Evolutionary conservation across 37 sponge, comb jelly and placozoan species (phyloP).

Genomic region (Petrosia ficiformis): DNA sequence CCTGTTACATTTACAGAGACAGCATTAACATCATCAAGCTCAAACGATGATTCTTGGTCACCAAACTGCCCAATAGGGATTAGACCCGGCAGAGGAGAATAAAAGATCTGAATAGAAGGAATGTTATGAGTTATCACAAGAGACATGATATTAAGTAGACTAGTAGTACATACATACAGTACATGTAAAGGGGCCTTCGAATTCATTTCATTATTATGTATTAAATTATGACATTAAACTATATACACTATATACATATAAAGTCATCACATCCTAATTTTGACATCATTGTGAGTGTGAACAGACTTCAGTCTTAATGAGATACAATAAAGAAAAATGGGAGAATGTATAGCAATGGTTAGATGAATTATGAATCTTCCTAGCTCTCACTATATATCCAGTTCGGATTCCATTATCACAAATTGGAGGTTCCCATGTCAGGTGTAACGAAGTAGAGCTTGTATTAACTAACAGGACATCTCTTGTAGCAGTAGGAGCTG

Average conservation of each 20-base stretch:
- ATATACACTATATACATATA: no score
- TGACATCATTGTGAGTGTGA: no score
- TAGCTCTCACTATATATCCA: not conserved
- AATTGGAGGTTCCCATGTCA: conserved; percentile 16
- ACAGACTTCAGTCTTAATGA: no score
- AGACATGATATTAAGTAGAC: not conserved
- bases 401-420: conserved; percentile 31
- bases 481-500: no score
- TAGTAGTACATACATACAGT: no score
- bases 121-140: not conserved
- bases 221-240: no score
- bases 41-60: not conserved
- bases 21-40: not conserved
- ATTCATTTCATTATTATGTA: no score
- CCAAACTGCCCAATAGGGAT: not conserved
- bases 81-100: not conserved
- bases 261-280: no score
- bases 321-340: not conserved
- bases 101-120: not conserved
- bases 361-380: conserved; percentile 10
- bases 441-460: conserved; percentile 19
- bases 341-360: no score
- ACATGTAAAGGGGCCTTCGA: no score
- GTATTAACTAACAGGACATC: conserved; percentile 4
- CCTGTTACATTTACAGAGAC: not conserved